These are phyloP conservation scores for Spheniscus mendiculus DNA, from an alignment of 2,113 vertebrate genomes.

Conservation along the genomic window DNA sequence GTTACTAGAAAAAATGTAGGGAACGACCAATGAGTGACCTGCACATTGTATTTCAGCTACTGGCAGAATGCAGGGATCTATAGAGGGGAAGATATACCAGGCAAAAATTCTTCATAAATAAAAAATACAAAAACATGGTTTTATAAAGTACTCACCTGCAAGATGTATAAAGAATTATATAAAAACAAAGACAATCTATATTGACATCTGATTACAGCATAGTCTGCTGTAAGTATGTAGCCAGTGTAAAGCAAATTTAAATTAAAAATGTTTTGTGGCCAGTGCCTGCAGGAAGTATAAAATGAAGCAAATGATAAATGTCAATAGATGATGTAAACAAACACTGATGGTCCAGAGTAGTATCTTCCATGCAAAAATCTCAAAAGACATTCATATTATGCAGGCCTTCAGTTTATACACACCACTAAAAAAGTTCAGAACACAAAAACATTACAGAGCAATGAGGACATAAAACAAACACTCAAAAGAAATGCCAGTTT, in stretches of 20 bases:
- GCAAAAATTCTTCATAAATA: not conserved
- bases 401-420: not conserved
- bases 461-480: not conserved
- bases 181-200: not conserved
- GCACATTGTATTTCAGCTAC: not conserved
- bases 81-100: not conserved
- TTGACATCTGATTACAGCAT: not conserved
- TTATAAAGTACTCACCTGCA: not conserved
- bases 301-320: not conserved
- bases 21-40: not conserved
- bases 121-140: not conserved
- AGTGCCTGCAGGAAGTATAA: not conserved
- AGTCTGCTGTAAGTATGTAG: not conserved
- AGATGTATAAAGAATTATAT: not conserved
- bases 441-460: not conserved
- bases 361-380: not conserved
- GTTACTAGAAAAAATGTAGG: not conserved
- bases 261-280: not conserved
- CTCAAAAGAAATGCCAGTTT: not conserved
- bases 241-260: not conserved
- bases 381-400: not conserved
- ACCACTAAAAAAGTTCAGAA: not conserved
- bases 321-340: not conserved
- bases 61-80: not conserved
- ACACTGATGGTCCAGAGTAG: not conserved